Base-by-base conservation (phyloP, 2,113 vertebrate genomes). In the Sylvietta virens region DNA sequence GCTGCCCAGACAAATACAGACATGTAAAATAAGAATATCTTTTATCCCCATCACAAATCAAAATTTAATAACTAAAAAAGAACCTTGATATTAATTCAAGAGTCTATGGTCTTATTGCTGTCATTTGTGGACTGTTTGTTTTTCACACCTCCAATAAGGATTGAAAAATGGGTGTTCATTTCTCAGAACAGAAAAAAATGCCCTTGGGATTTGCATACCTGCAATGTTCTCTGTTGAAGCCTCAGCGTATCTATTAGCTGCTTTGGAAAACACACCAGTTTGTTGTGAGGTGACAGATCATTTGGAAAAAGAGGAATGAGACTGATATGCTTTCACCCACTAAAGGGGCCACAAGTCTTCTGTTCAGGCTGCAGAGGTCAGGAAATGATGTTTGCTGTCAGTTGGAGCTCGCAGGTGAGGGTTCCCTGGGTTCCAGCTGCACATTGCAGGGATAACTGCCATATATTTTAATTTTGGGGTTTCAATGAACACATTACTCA, bases 401-500 rank as follows among this genome's bases (percentile, higher is more conserved):
- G 11, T 62, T 47, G 3, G 24, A 27, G n/a, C 33, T 70, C 10
- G 0, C 42, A 42, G 66, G 83, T 84, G 33, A 91, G 76, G 90
- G 53, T 77, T 57, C 44, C 42, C 66, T 51, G 22, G 18, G 7
- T 66, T 88, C 24, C 86, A 78, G 69, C 47, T 83, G 77, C 58
- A 45, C 10, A 31, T 86, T 61, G 82, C 61, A 91, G 33, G 45
- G 45, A 71, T 57, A 40, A 31, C 81, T 79, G 48, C 21, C 12
- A 62, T 81, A 35, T 51, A 37, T 93, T 98, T 97, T 91, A 86
- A 80, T 58, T 45, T 20, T 44, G 64, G 66, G 71, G 73, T 92
- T 83, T 90, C 94, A 97, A 96, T 70, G 44, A 31, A 42, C 71
- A 69, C 61, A 94, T 98, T 95, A 95, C 57, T 98, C 80, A 92